These are phyloP conservation scores for Eclectus roratus DNA, from an alignment of 2,113 vertebrate genomes.

Conservation along the genomic window DNA sequence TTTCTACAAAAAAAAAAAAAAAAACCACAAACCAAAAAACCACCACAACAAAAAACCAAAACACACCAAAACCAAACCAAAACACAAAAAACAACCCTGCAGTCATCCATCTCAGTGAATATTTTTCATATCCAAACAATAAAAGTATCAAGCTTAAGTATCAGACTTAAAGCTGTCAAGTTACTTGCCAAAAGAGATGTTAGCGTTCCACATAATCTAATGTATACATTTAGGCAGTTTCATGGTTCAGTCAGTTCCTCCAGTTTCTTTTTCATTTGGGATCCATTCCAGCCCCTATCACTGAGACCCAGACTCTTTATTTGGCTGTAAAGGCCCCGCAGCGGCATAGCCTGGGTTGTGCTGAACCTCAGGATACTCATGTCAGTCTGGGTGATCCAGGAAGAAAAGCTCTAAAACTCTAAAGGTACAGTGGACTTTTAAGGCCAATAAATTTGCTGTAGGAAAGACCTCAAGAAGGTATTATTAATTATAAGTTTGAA, in stretches of 20 bases:
- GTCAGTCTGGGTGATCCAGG: neutral
- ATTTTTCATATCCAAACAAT: slow-evolving; percentile 17
- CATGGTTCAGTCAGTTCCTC: neutral
- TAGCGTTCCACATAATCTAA: slow-evolving; percentile 19
- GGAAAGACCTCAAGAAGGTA: neutral
- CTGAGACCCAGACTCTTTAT: neutral
- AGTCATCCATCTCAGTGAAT: neutral
- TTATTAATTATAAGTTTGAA: neutral
- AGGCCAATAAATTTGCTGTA: neutral
- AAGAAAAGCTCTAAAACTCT: neutral
- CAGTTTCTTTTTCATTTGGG: slow-evolving; percentile 21
- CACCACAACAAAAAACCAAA: too few relatives aligned
- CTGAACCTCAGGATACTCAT: neutral
- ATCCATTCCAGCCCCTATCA: neutral
- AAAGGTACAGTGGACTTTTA: neutral
- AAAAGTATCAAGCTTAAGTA: slow-evolving; percentile 41
- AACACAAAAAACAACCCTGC: neutral
- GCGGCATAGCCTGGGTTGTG: neutral
- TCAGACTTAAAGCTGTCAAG: slow-evolving; percentile 46
- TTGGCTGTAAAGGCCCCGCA: neutral
- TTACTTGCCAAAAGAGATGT: slow-evolving; percentile 45
- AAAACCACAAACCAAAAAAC: neutral
- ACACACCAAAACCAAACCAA: neutral
- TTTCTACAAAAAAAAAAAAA: neutral
- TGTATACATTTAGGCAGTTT: slow-evolving; percentile 45